Conservation (phyloP, 2,113 vertebrate genomes). For the Acinonyx jubatus region DNA sequence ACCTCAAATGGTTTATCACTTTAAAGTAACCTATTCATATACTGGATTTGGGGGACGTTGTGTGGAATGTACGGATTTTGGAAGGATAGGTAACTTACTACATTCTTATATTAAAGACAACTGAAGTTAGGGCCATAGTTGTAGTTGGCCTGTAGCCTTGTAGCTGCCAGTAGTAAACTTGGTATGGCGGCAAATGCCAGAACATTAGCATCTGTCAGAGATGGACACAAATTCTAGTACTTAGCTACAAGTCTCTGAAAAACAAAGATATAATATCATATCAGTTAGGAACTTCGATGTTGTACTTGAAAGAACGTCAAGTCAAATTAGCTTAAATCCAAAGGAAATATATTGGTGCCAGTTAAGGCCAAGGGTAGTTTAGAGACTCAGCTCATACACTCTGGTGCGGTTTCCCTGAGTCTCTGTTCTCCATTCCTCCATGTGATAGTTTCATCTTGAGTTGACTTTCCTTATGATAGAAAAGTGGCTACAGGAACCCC, state of each 20-base stretch:
- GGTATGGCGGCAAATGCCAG: neutral
- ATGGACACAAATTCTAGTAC: neutral
- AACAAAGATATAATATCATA: neutral
- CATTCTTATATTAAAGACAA: neutral
- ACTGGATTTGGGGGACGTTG: neutral
- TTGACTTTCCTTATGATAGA: neutral
- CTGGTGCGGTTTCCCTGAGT: neutral
- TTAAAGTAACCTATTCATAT: neutral
- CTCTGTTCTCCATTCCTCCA: neutral
- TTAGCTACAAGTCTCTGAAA: neutral
- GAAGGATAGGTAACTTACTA: neutral
- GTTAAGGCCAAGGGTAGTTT: neutral
- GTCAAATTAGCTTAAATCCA: neutral
- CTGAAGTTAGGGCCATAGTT: neutral
- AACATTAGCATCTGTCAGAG: neutral
- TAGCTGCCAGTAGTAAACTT: neutral
- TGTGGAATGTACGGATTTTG: neutral
- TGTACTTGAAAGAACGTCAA: neutral
- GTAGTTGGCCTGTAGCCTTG: neutral
- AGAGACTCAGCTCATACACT: neutral
- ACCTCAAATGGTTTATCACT: neutral
- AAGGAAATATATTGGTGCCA: neutral
- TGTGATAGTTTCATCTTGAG: neutral
- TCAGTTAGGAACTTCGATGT: neutral
- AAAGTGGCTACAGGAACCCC: neutral